Percentiles rank a stretch among this genome's conserved stretches.
Conservation (phyloP, 1,140 invertebrate genomes). For the Meteorus sp. region DNA sequence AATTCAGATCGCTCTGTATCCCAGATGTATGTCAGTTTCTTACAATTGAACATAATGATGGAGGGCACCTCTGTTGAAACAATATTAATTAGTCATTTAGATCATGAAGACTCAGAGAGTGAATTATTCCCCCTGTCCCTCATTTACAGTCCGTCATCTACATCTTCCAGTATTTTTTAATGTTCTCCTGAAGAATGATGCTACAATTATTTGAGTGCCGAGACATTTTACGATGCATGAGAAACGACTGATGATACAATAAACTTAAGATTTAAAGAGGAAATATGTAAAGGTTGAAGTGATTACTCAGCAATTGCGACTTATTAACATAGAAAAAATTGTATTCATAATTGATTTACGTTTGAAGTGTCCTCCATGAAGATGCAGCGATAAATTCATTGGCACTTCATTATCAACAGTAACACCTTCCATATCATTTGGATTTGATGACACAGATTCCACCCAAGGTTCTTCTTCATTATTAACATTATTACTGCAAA, state of each 20-base stretch:
- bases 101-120: too few relatives aligned
- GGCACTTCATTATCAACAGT: conserved; percentile 35
- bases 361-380: conserved; percentile 56
- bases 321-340: not conserved
- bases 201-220: too few relatives aligned
- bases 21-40: conserved; percentile 79
- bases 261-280: too few relatives aligned
- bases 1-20: conserved; percentile 68
- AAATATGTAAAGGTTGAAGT: not conserved
- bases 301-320: too few relatives aligned
- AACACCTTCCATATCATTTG: not conserved
- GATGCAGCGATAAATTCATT: conserved; percentile 50
- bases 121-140: too few relatives aligned
- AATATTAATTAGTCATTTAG: not conserved
- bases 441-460: conserved; percentile 38
- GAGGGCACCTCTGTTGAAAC: conserved; percentile 61
- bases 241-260: too few relatives aligned
- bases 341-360: conserved; percentile 35
- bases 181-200: too few relatives aligned
- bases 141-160: too few relatives aligned
- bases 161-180: too few relatives aligned
- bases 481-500: conserved; percentile 36
- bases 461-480: conserved; percentile 45
- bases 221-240: too few relatives aligned
- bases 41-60: conserved; percentile 72